Evolutionary conservation across 1,140 invertebrate genomes (phyloP).

Genomic region (Nixonia krombeini): DNA sequence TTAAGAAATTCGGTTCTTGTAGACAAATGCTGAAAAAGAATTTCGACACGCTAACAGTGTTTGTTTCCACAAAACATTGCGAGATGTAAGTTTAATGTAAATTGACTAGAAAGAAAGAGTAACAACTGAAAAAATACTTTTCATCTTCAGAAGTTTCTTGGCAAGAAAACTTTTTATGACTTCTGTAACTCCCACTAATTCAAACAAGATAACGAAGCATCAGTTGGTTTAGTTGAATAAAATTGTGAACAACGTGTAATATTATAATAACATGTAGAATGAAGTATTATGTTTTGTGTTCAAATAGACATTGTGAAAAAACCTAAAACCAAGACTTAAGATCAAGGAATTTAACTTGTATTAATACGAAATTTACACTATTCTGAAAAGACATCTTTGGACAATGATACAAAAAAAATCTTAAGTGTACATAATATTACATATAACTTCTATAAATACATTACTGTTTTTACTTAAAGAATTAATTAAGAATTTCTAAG

Average conservation of each 20-base stretch:
- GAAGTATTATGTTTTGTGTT: conserved; percentile 21
- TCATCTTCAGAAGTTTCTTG: conserved; percentile 40
- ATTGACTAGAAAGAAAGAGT: conserved; percentile 44
- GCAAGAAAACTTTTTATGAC: conserved; percentile 42
- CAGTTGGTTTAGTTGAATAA: conserved; percentile 27
- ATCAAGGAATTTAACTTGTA: too few relatives aligned
- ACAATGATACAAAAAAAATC: too few relatives aligned
- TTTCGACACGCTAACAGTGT: conserved; percentile 26
- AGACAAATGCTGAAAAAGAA: too few relatives aligned
- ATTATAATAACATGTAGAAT: conserved; percentile 34
- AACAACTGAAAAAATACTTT: conserved; percentile 47
- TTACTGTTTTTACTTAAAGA: too few relatives aligned
- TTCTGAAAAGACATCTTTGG: too few relatives aligned
- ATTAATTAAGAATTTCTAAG: too few relatives aligned
- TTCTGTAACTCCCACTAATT: conserved; percentile 46
- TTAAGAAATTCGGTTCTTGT: too few relatives aligned
- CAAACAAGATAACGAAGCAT: conserved; percentile 11
- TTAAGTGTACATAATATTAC: too few relatives aligned
- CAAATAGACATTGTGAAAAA: conserved; percentile 17
- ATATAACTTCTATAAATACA: too few relatives aligned
- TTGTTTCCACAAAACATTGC: conserved; percentile 37
- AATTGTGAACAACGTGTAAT: conserved; percentile 36
- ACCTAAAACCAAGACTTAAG: conserved; percentile 14
- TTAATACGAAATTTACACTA: too few relatives aligned
- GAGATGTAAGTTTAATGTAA: conserved; percentile 10